Evolutionary conservation across 2,113 vertebrate species (phyloP).

Genomic region (Pollimyrus isidori): DNA sequence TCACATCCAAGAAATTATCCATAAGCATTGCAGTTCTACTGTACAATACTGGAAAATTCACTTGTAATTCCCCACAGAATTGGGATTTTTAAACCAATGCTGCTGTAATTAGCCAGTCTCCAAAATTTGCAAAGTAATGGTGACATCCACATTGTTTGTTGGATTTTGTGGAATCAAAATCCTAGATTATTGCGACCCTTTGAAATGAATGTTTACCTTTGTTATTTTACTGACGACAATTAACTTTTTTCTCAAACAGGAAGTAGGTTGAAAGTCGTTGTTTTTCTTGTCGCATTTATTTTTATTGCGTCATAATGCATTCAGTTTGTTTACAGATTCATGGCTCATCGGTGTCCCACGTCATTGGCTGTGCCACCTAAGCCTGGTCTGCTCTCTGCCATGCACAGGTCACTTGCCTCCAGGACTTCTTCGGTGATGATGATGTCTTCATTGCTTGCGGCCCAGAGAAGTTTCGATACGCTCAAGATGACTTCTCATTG

Average conservation of each 20-base stretch:
- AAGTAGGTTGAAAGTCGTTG: neutral
- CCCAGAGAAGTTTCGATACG: constrained; percentile 96
- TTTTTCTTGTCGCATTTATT: neutral
- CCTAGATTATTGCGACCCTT: neutral
- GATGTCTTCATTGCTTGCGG: constrained; percentile 96
- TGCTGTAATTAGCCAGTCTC: neutral
- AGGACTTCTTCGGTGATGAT: constrained; percentile 96
- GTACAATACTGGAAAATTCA: neutral
- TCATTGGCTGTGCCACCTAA: neutral
- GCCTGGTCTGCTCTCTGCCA: neutral
- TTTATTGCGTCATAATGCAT: neutral
- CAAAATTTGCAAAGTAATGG: neutral
- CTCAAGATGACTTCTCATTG: constrained; percentile 94
- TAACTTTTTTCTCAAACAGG: neutral
- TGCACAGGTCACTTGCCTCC: constrained; percentile 89
- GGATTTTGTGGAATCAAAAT: neutral
- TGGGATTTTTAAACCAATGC: neutral
- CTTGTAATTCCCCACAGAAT: neutral
- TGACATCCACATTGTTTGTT: neutral
- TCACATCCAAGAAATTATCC: neutral
- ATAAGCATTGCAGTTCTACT: neutral
- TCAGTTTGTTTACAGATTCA: neutral
- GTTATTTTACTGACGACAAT: neutral
- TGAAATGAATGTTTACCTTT: neutral
- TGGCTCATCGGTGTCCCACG: neutral